A percentile compares a stretch with the other conserved stretches of the same genome.
Conservation (phyloP, 2,888 invertebrate genomes). For the Erpobdella octoculata region DNA sequence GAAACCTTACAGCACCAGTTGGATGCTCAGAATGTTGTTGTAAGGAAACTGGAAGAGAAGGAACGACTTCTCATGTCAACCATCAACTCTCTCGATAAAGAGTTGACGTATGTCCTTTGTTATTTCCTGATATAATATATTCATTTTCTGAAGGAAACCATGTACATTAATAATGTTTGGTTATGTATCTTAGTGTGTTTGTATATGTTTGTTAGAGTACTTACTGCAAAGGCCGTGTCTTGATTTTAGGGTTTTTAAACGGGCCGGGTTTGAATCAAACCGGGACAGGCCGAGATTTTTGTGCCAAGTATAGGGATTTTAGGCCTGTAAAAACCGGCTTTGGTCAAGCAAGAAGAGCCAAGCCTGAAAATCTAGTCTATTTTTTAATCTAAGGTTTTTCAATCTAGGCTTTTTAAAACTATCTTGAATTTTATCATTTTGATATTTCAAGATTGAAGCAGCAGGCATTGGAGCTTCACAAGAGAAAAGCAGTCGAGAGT, state of each 20-base stretch:
- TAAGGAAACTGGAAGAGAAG: slow-evolving; percentile 87
- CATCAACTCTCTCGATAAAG: slow-evolving; percentile 85
- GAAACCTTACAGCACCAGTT: slow-evolving; percentile 66
- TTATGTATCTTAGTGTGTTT: neutral
- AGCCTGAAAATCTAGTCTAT: too few species aligned
- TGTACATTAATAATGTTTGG: neutral
- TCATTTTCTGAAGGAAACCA: neutral
- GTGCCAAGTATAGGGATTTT: too few species aligned
- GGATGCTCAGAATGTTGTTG: slow-evolving; percentile 86
- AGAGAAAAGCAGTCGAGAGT: slow-evolving; percentile 90
- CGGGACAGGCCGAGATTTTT: too few species aligned
- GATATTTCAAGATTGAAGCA: slow-evolving; percentile 64
- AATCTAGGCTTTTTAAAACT: too few species aligned
- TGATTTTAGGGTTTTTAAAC: neutral
- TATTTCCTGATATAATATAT: neutral
- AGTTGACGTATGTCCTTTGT: slow-evolving; percentile 52
- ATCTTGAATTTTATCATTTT: neutral
- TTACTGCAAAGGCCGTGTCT: too few species aligned
- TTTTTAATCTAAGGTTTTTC: too few species aligned
- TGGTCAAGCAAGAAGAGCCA: too few species aligned
- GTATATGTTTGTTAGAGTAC: too few species aligned
- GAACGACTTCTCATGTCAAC: slow-evolving; percentile 85
- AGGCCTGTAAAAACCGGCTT: too few species aligned
- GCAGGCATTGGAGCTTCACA: slow-evolving; percentile 95
- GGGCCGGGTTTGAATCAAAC: too few species aligned